Base-by-base conservation (phyloP, 2,888 invertebrate species). In the Hetaerina titia region DNA sequence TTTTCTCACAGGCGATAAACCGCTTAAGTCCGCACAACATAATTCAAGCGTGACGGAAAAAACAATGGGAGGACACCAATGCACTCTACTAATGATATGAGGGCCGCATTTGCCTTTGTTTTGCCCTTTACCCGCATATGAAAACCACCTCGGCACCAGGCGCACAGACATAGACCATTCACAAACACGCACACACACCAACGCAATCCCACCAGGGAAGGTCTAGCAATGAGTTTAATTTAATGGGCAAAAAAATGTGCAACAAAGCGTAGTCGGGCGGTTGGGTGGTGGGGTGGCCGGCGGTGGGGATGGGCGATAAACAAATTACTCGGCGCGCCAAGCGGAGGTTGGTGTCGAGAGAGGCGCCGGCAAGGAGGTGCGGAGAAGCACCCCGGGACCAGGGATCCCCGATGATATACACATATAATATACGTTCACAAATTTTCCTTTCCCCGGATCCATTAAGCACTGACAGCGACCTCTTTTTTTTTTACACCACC, bases 341-440 rank as follows among this genome's bases (percentile, higher is more conserved):
- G 81, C 74, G 25, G 81, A 81, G 81, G 81, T 81, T 81, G 31
- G 13, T 13, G 69, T 31, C 25, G 81, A 81, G 13, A 31, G 4
- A 13, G 81, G 1, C 7, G 25, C 13, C n/a, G 22, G 81, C 81
- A n/a, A 31, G 31, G 81, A 6, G 81, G 31, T 9, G 81, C 8
- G 81, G 81, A 5, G 11, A 81, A 4, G 11, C 25, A 81, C 15
- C 22, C 17, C 22, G 22, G 69, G 19, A 69, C 15, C 69, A 22
- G 69, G 19, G 15, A 17, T 69, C 22, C 69, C 22, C 7, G 81
- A 31, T 81, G 81, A 81, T 81, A 81, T 81, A 81, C 81, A 81
- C 81, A 81, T 81, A 81, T 81, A 81, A 81, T 81, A 81, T 31
- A 81, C 81, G 81, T 81, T 81, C 81, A 81, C 81, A 81, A 81